These are phyloP conservation scores for Drosophila mayri DNA, from an alignment of 1,140 invertebrate genomes.

Conservation along the genomic window DNA sequence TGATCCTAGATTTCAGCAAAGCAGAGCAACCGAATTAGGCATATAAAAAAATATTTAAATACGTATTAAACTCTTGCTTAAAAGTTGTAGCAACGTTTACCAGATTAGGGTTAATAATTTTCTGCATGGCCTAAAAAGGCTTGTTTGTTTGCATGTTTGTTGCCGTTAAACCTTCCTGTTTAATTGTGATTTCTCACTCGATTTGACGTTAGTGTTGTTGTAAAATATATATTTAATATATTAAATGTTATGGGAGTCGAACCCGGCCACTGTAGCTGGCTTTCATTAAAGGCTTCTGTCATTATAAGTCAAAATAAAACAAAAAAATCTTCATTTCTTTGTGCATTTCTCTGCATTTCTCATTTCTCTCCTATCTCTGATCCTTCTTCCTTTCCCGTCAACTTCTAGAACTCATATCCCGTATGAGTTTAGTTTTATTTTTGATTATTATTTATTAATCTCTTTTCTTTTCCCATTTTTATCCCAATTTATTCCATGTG, in stretches of 20 bases:
- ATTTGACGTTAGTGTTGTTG: conserved; percentile 33
- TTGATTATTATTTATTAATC: conserved; percentile 48
- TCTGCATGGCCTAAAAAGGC: conserved; percentile 22
- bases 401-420: conserved; percentile 1
- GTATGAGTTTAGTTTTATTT: conserved; percentile 13
- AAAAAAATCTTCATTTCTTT: not conserved
- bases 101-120: not conserved
- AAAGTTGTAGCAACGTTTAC: conserved; percentile 6
- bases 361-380: not conserved
- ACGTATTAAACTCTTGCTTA: not conserved
- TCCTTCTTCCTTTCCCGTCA: not conserved
- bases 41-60: not conserved
- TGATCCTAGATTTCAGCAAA: conserved; percentile 5
- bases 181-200: conserved; percentile 24
- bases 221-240: not conserved
- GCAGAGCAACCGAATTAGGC: conserved; percentile 22
- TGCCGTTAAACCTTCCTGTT: conserved; percentile 24
- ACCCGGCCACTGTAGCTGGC: conserved; percentile 4
- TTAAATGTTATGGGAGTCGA: not conserved
- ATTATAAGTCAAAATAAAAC: not conserved
- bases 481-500: conserved; percentile 24
- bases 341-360: conserved; percentile 27
- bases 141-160: conserved; percentile 31
- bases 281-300: conserved; percentile 5
- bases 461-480: conserved; percentile 42